Percentiles rank a stretch among this genome's conserved stretches.
Evolutionary conservation across 2,113 vertebrate species (phyloP).

Genomic region (Athene cunicularia): DNA sequence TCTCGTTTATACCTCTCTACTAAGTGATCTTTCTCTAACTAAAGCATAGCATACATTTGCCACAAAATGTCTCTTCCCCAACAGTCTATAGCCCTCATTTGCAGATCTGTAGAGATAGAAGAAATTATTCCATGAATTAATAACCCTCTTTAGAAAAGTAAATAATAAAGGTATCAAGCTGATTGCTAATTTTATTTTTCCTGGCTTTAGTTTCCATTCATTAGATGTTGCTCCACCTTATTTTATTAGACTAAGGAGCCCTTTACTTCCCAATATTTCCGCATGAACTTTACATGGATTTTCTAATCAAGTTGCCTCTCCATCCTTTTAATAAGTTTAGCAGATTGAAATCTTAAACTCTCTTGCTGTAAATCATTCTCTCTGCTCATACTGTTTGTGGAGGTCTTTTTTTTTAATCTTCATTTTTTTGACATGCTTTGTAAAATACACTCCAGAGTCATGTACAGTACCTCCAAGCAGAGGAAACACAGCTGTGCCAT

Average conservation of each 20-base stretch:
- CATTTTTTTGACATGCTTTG: background rate
- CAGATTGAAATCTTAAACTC: slow-evolving; percentile 32
- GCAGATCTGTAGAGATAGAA: slow-evolving; percentile 12
- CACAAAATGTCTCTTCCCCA: background rate
- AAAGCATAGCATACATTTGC: background rate
- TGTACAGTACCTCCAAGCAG: background rate
- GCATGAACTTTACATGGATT: slow-evolving; percentile 33
- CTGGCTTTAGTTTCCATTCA: slow-evolving; percentile 48
- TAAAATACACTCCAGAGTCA: background rate
- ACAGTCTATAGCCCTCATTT: slow-evolving; percentile 3
- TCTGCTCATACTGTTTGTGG: background rate
- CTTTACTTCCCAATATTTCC: slow-evolving; percentile 20
- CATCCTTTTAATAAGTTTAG: slow-evolving; percentile 47
- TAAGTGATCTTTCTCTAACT: background rate
- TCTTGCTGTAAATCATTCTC: background rate
- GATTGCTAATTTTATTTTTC: slow-evolving; percentile 65
- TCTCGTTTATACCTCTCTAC: background rate
- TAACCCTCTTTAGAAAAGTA: background rate
- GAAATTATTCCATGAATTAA: slow-evolving; percentile 27
- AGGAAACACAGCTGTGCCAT: rapidly evolving
- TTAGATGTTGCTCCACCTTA: slow-evolving; percentile 16
- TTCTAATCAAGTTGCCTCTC: slow-evolving; percentile 42
- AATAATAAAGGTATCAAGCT: background rate
- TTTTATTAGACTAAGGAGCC: slow-evolving; percentile 46
- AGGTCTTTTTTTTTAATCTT: background rate